phyloP scores from a whole-genome alignment of 2,113 vertebrate species.

The Oostethus manadensis region DNA sequence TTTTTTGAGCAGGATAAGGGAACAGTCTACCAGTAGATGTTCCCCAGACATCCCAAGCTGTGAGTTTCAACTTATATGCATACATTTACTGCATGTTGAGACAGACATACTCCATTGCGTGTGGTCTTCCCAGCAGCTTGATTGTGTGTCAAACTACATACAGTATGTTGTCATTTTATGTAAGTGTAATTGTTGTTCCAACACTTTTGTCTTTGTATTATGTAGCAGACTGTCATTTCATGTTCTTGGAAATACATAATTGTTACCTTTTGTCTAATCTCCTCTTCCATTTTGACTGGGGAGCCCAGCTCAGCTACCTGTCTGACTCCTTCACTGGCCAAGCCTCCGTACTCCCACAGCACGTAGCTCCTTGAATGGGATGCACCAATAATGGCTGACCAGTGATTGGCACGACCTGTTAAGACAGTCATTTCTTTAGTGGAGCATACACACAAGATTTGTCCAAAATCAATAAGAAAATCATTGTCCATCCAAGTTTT shows the following conservation, averaged over 20 bases:
- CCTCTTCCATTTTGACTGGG: slow-evolving; percentile 98
- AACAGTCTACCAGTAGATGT: not conserved
- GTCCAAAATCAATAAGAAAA: not conserved
- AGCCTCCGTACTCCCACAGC: slow-evolving; percentile 93
- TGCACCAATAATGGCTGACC: slow-evolving; percentile 93
- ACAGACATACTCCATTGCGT: not conserved
- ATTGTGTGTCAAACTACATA: not conserved
- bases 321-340: slow-evolving; percentile 88
- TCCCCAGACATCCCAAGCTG: not conserved
- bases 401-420: slow-evolving; percentile 93
- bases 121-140: not conserved
- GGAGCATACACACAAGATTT: not conserved
- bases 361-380: slow-evolving; percentile 96
- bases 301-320: slow-evolving; percentile 94
- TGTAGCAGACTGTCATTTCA: not conserved
- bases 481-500: not conserved
- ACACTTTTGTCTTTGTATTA: not conserved
- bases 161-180: not conserved
- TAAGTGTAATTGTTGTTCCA: not conserved
- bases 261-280: slow-evolving; percentile 94
- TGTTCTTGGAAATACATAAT: not conserved
- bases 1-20: not conserved
- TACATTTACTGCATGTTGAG: slow-evolving; percentile 3
- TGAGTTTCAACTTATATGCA: slow-evolving; percentile 4
- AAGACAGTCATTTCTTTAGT: slow-evolving; percentile 13